Evolutionary conservation across 2,888 invertebrate species (phyloP).

Genomic region (Rambutsinella grinnellia): DNA sequence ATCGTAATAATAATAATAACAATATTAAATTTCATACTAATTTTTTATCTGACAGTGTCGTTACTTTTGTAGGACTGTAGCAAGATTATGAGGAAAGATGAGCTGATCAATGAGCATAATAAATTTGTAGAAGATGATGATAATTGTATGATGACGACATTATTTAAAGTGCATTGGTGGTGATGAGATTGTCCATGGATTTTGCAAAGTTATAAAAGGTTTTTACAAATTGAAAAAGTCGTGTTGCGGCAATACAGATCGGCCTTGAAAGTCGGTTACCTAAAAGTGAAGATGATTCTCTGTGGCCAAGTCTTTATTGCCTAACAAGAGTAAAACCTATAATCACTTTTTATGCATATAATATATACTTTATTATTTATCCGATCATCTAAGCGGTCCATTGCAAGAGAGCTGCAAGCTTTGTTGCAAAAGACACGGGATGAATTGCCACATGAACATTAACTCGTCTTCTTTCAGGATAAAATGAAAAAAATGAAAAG

Average conservation of each 20-base stretch:
- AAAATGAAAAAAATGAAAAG: background rate
- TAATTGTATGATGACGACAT: background rate
- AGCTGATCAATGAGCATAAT: too few species aligned
- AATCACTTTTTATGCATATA: constrained; percentile 14
- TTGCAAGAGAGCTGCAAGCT: too few species aligned
- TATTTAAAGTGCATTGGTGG: background rate
- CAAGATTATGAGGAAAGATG: too few species aligned
- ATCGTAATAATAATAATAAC: too few species aligned
- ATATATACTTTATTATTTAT: background rate
- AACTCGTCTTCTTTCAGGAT: background rate
- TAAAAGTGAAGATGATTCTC: constrained; percentile 42
- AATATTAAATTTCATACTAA: too few species aligned
- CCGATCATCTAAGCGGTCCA: background rate
- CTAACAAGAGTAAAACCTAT: background rate
- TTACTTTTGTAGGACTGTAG: too few species aligned
- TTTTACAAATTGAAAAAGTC: background rate
- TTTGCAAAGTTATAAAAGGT: background rate
- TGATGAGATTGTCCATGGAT: background rate
- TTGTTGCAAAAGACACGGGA: too few species aligned
- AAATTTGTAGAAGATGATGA: too few species aligned
- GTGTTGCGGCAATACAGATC: too few species aligned
- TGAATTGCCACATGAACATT: too few species aligned
- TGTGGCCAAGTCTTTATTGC: constrained; percentile 21
- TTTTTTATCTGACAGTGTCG: too few species aligned
- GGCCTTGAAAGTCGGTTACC: constrained; percentile 43